Percentiles rank a stretch among this genome's conserved stretches.
Conservation (phyloP, 2,888 invertebrate species). For the Tinea semifulvella region DNA sequence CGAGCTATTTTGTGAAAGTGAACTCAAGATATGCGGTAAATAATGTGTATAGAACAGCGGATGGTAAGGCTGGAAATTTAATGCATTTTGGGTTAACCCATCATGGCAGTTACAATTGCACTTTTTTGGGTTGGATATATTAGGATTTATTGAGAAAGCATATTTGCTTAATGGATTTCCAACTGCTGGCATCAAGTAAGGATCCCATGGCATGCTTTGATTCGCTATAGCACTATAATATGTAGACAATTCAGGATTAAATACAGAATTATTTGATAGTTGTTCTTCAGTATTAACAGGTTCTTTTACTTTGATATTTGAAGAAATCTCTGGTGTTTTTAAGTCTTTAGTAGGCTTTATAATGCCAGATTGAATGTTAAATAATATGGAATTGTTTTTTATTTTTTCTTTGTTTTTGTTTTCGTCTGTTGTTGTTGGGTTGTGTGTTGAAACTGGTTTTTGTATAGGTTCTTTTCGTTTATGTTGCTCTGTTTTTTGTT, state of each 20-base stretch:
- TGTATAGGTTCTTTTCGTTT: too few relatives aligned
- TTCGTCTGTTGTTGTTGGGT: too few relatives aligned
- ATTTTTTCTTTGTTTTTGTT: too few relatives aligned
- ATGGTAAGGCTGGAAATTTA: not conserved
- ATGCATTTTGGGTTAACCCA: not conserved
- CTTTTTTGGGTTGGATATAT: not conserved
- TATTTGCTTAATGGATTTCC: constrained; percentile 8
- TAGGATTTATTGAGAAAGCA: not conserved
- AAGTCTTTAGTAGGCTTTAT: not conserved
- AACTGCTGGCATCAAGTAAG: constrained; percentile 1
- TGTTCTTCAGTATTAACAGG: not conserved
- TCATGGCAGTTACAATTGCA: constrained; percentile 12
- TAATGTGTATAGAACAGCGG: constrained; percentile 8
- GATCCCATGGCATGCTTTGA: constrained; percentile 5
- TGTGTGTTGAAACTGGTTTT: too few relatives aligned
- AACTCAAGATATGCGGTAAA: constrained; percentile 4
- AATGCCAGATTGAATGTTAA: not conserved
- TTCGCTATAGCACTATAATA: not conserved
- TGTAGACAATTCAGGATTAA: not conserved
- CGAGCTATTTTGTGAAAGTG: not conserved
- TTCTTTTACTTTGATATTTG: not conserved
- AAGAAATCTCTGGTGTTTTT: not conserved
- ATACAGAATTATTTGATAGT: not conserved
- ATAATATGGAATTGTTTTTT: too few relatives aligned
- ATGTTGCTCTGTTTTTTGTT: too few relatives aligned